Evolutionary conservation across 1,140 invertebrate species (phyloP), one percentile per base, ranked within the genome.

Genomic region (Ceratitis capitata): DNA sequence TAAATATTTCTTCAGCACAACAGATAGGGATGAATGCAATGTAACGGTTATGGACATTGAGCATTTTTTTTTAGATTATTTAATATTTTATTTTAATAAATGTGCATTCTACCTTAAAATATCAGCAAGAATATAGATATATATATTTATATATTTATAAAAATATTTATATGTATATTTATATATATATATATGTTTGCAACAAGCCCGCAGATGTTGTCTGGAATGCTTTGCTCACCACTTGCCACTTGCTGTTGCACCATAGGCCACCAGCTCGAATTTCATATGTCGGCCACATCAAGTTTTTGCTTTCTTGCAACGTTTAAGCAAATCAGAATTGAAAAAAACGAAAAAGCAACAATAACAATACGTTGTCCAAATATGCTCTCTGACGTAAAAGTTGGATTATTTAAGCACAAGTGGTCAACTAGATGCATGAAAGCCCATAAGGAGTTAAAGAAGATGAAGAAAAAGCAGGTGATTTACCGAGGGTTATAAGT

Each of bases 361-460:
- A n/a, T 78, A 45, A 39, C 69, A 45, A 39, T 45, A 39, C 42
- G 69, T 39, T 78, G 69, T 35, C 69, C 39, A 42, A 78, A 78
- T n/a, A 78, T 78, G 42, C 45, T 78, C 16, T 45, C 39, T 78
- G 69, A 26, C 45, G n/a, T 78, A 78, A 45, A 78, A 45, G 45
- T 45, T 78, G 69, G 69, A 78, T 78, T 78, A 78, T 78, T 78
- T 78, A 78, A 78, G 69, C 69, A 39, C 69, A 78, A 78, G n/a
- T 78, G 69, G 69, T 78, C 42, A 42, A 19, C n/a, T 42, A 78
- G 19, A 42, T 3, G 39, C 39, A 9, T 35, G 10, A 42, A 26
- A 56, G 51, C 51, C 42, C 45, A n/a, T 16, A 47, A n/a, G n/a
- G n/a, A n/a, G n/a, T n/a, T n/a, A n/a, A n/a, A n/a, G n/a, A n/a